Evolutionary conservation across 2,113 vertebrate genomes (phyloP).

Genomic region (Mungos mungo): DNA sequence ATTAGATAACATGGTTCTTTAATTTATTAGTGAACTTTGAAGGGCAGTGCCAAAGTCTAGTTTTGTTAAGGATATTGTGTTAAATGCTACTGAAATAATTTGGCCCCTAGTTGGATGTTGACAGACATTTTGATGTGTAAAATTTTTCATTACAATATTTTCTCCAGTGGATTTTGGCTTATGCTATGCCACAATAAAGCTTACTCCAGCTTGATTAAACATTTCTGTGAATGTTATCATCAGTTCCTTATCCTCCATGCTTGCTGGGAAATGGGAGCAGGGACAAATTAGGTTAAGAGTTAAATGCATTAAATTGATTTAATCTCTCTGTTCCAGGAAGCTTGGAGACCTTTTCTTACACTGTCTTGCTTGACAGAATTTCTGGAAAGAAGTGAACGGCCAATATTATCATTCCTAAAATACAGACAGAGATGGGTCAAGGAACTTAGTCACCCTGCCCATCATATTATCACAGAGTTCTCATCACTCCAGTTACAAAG

Average conservation of each 20-base stretch:
- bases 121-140: constrained; percentile 8
- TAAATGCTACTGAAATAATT: background rate
- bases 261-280: background rate
- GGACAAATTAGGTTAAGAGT: background rate
- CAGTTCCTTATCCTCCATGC: background rate
- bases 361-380: background rate
- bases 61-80: constrained; percentile 8
- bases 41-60: background rate
- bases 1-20: background rate
- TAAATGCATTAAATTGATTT: background rate
- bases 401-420: background rate
- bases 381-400: background rate
- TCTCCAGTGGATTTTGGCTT: background rate
- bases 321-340: background rate
- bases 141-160: background rate
- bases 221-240: constrained; percentile 18
- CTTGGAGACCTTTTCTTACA: background rate
- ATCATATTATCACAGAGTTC: constrained; percentile 5
- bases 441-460: background rate
- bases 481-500: background rate
- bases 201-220: background rate
- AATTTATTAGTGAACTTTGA: background rate
- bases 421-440: background rate
- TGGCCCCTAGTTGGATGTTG: background rate
- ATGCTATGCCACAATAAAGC: background rate